Percentiles rank a stretch among this genome's conserved stretches.
These are phyloP conservation scores for Lingula anatina DNA, from an alignment of 2,888 invertebrate genomes.

Conservation along the genomic window DNA sequence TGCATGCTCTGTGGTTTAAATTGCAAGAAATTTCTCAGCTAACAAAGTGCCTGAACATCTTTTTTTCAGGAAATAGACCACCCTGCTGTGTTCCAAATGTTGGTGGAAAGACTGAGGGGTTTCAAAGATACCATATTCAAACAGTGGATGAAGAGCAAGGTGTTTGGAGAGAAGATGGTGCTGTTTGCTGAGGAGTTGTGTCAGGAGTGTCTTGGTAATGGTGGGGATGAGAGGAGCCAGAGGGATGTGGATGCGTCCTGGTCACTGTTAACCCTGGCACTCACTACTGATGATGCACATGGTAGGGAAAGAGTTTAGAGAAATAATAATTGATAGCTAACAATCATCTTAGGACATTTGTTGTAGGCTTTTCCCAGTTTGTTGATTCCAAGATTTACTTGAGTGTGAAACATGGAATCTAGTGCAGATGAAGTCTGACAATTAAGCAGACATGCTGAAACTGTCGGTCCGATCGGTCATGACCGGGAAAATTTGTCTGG, in stretches of 20 bases:
- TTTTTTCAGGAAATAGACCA: slow-evolving; percentile 17
- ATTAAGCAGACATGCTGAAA: too few relatives aligned
- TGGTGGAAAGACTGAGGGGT: slow-evolving; percentile 15
- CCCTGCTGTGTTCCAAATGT: slow-evolving; percentile 14
- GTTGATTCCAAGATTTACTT: too few relatives aligned
- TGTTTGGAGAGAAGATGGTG: slow-evolving; percentile 23
- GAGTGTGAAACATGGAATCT: too few relatives aligned
- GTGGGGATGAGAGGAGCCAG: slow-evolving; percentile 2
- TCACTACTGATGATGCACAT: slow-evolving; percentile 19
- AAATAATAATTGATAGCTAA: too few relatives aligned
- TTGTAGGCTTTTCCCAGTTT: too few relatives aligned
- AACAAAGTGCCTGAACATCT: too few relatives aligned
- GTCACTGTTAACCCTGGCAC: slow-evolving; percentile 26
- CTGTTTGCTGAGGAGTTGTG: slow-evolving; percentile 21
- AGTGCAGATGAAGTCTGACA: too few relatives aligned
- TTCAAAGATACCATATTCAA: slow-evolving; percentile 10
- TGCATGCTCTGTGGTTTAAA: too few relatives aligned
- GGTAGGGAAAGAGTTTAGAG: slow-evolving; percentile 15
- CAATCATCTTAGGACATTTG: too few relatives aligned
- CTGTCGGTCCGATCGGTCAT: too few relatives aligned
- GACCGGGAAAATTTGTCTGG: too few relatives aligned
- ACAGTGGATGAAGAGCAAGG: slow-evolving; percentile 22
- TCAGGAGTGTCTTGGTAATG: slow-evolving; percentile 11
- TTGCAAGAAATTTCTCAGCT: too few relatives aligned
- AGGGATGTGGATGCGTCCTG: slow-evolving; percentile 19